Base-by-base conservation (phyloP, 2,888 invertebrate species). In the Bhutanitis thaidina region DNA sequence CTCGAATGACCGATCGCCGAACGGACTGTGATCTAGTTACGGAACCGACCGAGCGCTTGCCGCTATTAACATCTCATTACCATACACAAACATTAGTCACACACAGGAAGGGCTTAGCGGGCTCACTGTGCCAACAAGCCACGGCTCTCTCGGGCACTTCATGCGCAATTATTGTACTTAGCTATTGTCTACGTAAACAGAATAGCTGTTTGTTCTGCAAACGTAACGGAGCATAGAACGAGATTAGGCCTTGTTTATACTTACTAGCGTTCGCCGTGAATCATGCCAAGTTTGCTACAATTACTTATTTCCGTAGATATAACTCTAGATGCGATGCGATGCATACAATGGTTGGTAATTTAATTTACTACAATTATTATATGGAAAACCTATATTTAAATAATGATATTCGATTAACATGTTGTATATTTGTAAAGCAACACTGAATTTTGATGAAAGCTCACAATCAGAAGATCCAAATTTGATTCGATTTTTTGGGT, bases 31-130 rank as follows among this genome's bases (percentile, higher is more conserved):
- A 86, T 87, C 84, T 76, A 86, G 83, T 87, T 83, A 34, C 74
- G 71, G 34, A 70, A 70, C 71, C 35, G 41, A 67, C 8, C 27
- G 27, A 27, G 27, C 59, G 59, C 50, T 50, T 49, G 62, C 69
- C 63, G 64, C 76, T 73, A 87, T 89, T 88, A 87, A 72, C 88
- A 89, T 87, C 69, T 84, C 75, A 86, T 89, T 86, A 88, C 61
- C 88, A 88, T 89, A 86, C 46, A 57, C 83, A 84, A 88, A 87
- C 84, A 85, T 82, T 82, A 80, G 80, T 83, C 80, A 80, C 77
- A 77, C 77, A 75, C 78, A 71, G 80, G 74, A 75, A 75, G 76
- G 82, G 83, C 80, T 85, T 77, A 84, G 77, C 72, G 77, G 71
- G 74, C 68, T 72, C 80, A 71, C 71, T 78, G 72, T 72, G 69